phyloP scores from a whole-genome alignment of 2,797 vertebrate genomes.

The Gambusia yucatana region DNA sequence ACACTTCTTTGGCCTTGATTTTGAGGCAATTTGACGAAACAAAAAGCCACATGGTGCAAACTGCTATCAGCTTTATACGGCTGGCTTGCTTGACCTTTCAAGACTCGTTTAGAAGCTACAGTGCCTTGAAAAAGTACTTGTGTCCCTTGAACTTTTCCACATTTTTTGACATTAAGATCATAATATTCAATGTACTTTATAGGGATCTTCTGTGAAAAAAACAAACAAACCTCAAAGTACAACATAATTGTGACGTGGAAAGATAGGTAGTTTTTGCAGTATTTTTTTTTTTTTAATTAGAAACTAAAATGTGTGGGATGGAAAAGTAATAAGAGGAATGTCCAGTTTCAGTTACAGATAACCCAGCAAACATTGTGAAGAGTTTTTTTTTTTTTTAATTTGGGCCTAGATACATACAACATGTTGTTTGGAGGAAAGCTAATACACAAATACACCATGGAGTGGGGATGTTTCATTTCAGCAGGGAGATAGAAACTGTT shows the following conservation, averaged over 20 bases:
- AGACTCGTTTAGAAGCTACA: conserved; percentile 69
- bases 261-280: background rate
- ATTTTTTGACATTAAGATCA: background rate
- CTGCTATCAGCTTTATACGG: conserved; percentile 55
- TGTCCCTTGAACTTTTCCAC: background rate
- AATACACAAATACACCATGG: background rate
- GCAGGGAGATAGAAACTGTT: background rate
- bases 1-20: conserved; percentile 76
- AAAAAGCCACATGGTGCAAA: conserved; percentile 75
- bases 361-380: background rate
- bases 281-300: background rate
- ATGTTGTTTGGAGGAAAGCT: background rate
- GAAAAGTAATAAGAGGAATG: background rate
- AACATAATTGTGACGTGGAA: background rate
- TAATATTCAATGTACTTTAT: background rate
- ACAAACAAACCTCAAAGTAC: background rate
- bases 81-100: conserved; percentile 63
- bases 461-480: background rate
- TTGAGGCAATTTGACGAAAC: conserved; percentile 76
- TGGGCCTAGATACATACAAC: background rate
- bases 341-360: too few species aligned
- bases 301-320: background rate
- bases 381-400: background rate
- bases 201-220: background rate
- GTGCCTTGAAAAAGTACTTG: background rate